phyloP scores from a whole-genome alignment of 2,888 invertebrate species.

The Euclidia mi region DNA sequence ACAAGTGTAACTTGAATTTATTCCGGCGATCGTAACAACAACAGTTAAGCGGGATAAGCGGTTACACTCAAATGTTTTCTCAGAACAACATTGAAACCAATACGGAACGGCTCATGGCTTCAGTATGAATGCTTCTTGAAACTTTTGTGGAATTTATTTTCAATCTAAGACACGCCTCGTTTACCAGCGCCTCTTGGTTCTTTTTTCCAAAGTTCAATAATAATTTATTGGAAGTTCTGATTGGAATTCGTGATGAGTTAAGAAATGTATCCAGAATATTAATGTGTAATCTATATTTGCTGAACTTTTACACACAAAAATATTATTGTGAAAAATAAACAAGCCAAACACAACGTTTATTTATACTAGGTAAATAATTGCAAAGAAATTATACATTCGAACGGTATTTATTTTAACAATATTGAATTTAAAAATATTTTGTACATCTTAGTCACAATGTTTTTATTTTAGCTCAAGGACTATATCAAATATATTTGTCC shows the following conservation, averaged over 20 bases:
- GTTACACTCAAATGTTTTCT: constrained; percentile 35
- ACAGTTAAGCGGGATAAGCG: constrained; percentile 53
- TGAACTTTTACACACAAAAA: constrained; percentile 4
- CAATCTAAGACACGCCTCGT: constrained; percentile 15
- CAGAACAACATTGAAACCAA: constrained; percentile 29
- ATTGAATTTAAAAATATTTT: no score
- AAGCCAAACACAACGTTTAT: no score
- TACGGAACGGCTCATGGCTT: constrained; percentile 24
- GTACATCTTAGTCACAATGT: no score
- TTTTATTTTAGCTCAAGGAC: no score
- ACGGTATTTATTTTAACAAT: no score
- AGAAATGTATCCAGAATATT: constrained; percentile 35
- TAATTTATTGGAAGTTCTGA: constrained; percentile 45
- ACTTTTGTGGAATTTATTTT: constrained; percentile 8
- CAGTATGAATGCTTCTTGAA: constrained; percentile 20
- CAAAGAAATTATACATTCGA: no score
- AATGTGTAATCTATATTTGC: constrained; percentile 23
- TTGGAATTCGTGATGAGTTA: constrained; percentile 39
- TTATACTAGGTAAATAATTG: no score
- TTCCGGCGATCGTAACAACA: constrained; percentile 55
- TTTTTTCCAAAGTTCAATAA: constrained; percentile 27
- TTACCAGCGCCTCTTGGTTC: constrained; percentile 12
- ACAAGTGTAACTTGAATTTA: constrained; percentile 57
- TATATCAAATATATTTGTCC: no score
- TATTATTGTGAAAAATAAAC: no score